Conservation (phyloP, 2,888 invertebrate genomes). For the Lasius fuliginosus region DNA sequence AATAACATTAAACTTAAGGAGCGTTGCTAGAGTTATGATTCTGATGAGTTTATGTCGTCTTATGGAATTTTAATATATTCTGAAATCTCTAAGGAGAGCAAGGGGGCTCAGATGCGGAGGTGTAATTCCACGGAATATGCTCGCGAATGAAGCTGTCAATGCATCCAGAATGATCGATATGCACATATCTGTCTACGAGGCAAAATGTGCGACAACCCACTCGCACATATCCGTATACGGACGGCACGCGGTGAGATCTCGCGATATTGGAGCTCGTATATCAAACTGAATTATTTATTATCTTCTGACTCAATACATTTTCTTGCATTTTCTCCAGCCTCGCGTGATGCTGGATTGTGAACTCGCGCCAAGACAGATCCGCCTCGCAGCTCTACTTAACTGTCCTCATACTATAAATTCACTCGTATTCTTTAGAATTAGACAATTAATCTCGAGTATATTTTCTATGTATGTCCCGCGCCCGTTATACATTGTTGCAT, state of each 20-base stretch:
- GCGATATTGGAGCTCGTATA: slow-evolving; percentile 59
- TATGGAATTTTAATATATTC: slow-evolving; percentile 21
- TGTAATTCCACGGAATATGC: slow-evolving; percentile 54
- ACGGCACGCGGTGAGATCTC: slow-evolving; percentile 52
- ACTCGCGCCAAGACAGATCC: background rate
- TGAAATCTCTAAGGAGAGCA: slow-evolving; percentile 30
- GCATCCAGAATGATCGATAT: slow-evolving; percentile 61
- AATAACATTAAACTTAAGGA: background rate
- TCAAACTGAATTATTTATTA: slow-evolving; percentile 65
- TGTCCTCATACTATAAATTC: background rate
- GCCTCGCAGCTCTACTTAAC: slow-evolving; percentile 3
- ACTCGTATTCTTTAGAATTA: background rate
- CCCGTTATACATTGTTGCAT: background rate
- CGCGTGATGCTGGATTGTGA: slow-evolving; percentile 20
- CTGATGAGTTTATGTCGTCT: background rate
- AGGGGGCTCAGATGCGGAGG: slow-evolving; percentile 19
- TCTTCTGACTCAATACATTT: slow-evolving; percentile 55
- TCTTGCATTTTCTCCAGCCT: slow-evolving; percentile 50
- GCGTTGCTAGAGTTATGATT: background rate
- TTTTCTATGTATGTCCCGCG: background rate
- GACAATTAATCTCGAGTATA: slow-evolving; percentile 14
- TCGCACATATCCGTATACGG: slow-evolving; percentile 59
- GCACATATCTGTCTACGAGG: slow-evolving; percentile 53
- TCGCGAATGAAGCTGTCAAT: slow-evolving; percentile 63
- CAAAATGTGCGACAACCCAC: slow-evolving; percentile 58